phyloP scores from a whole-genome alignment of 2,113 vertebrate genomes.

The Prochilodus magdalenae region DNA sequence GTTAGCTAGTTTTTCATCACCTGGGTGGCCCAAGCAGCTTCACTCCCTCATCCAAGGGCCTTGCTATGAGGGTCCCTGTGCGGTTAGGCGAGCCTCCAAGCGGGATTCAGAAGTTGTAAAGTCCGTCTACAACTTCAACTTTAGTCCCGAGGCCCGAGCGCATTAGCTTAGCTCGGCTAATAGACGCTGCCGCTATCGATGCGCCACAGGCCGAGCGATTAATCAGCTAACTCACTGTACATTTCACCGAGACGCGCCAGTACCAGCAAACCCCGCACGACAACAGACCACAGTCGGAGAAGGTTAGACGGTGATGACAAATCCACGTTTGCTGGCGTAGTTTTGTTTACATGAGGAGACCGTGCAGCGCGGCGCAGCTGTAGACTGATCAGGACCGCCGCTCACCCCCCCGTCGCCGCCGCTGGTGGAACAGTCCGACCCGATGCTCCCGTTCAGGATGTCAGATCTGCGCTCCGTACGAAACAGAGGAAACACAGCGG shows the following conservation, averaged over 20 bases:
- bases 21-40: constrained; percentile 62
- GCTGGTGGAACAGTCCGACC: constrained; percentile 28
- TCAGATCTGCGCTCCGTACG: neutral
- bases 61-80: constrained; percentile 75
- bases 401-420: constrained; percentile 21
- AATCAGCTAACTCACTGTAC: neutral
- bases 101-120: constrained; percentile 72
- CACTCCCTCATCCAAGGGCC: constrained; percentile 76
- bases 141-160: constrained; percentile 71
- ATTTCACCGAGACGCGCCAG: neutral
- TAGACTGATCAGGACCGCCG: neutral
- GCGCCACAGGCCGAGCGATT: constrained; percentile 4
- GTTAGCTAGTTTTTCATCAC: constrained; percentile 45
- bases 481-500: neutral
- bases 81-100: constrained; percentile 63
- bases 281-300: neutral
- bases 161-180: constrained; percentile 29
- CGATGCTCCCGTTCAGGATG: neutral
- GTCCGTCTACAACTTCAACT: constrained; percentile 74
- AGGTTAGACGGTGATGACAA: neutral
- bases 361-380: constrained; percentile 34
- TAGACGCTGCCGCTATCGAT: constrained; percentile 1
- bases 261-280: neutral
- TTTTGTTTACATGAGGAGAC: constrained; percentile 51
- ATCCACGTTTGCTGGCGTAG: neutral